These are phyloP conservation scores for Cyanistes caeruleus DNA, from an alignment of 2,113 vertebrate species.

Conservation along the genomic window DNA sequence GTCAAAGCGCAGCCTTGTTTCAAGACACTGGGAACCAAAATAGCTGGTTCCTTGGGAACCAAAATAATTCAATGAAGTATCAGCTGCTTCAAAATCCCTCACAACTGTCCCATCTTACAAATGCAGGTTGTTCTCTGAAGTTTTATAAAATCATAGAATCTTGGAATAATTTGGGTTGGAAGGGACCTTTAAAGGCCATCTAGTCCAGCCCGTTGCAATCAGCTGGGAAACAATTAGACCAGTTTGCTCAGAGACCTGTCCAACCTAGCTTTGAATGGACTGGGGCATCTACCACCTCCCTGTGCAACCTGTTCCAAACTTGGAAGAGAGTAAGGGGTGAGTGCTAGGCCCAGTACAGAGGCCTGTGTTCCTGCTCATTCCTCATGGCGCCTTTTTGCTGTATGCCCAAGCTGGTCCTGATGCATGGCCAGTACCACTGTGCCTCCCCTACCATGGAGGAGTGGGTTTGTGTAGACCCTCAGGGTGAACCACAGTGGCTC, in stretches of 20 bases:
- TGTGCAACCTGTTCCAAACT: not conserved
- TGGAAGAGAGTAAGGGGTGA: not conserved
- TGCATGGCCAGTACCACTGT: not conserved
- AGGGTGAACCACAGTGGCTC: not conserved
- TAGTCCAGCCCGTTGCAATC: not conserved
- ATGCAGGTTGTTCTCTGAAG: not conserved
- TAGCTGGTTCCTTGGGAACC: not conserved
- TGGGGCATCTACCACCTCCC: not conserved
- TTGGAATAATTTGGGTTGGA: not conserved
- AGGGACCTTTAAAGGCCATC: not conserved
- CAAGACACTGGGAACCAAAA: not conserved
- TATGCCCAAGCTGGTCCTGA: fast-evolving
- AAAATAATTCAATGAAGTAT: not conserved
- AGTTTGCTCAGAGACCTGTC: not conserved
- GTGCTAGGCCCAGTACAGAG: fast-evolving
- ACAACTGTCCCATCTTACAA: not conserved
- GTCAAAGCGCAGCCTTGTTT: not conserved
- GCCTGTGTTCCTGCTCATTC: not conserved
- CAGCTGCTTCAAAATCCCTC: not conserved
- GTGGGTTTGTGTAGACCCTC: not conserved
- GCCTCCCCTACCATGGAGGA: not conserved
- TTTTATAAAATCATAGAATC: not conserved
- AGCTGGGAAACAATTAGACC: not conserved
- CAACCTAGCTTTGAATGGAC: not conserved
- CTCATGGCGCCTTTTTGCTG: not conserved